A percentile compares a stretch with the other conserved stretches of the same genome.
phyloP scores from a whole-genome alignment of 2,888 invertebrate species.

The Ophraella communa region DNA sequence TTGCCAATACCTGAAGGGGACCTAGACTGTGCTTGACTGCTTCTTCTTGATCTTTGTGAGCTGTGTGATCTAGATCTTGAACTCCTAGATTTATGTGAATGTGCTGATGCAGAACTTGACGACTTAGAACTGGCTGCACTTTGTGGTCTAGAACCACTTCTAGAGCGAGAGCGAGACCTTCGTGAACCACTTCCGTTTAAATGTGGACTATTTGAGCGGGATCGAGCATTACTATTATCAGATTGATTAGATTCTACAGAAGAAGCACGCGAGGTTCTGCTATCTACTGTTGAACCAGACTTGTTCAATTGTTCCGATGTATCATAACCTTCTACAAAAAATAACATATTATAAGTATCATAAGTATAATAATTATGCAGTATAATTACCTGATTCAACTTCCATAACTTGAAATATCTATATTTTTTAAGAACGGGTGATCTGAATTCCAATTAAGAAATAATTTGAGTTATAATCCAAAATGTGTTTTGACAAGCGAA shows the following conservation, averaged over 20 bases:
- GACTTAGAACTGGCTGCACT: slow-evolving; percentile 42
- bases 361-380: background rate
- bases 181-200: slow-evolving; percentile 31
- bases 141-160: slow-evolving; percentile 45
- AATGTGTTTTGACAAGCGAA: background rate
- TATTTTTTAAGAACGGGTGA: no score
- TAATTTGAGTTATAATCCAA: no score
- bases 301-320: slow-evolving; percentile 22
- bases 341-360: background rate
- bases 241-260: slow-evolving; percentile 46
- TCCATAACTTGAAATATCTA: slow-evolving; percentile 28
- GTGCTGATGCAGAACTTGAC: slow-evolving; percentile 49
- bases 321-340: slow-evolving; percentile 36
- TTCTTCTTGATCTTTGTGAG: slow-evolving; percentile 43
- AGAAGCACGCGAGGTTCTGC: slow-evolving; percentile 44
- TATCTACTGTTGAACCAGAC: slow-evolving; percentile 32
- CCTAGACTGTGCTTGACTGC: slow-evolving; percentile 41
- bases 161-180: slow-evolving; percentile 40
- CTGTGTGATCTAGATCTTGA: slow-evolving; percentile 48
- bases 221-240: slow-evolving; percentile 27
- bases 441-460: no score
- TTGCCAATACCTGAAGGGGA: slow-evolving; percentile 43
- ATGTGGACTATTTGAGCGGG: slow-evolving; percentile 31
- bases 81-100: slow-evolving; percentile 27
- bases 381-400: slow-evolving; percentile 37